These are phyloP conservation scores for Cheirogaleus medius DNA, from an alignment of 2,113 vertebrate species.

Conservation along the genomic window DNA sequence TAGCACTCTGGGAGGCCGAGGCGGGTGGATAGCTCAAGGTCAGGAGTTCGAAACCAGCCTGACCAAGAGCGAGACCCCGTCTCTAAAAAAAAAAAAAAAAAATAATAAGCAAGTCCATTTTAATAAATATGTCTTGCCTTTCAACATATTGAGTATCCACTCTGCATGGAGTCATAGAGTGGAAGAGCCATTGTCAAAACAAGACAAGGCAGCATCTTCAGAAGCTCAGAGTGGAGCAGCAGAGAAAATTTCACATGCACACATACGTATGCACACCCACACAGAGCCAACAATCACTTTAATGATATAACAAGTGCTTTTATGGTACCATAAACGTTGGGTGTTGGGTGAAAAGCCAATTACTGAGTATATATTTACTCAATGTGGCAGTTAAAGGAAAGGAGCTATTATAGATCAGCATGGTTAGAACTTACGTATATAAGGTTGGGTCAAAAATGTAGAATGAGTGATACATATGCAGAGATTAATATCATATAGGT, in stretches of 20 bases:
- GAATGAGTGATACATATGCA: background rate
- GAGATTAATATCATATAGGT: background rate
- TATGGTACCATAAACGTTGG: constrained; percentile 26
- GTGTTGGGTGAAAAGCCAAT: background rate
- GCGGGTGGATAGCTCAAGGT: too few relatives aligned
- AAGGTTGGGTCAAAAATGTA: background rate
- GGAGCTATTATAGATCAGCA: background rate
- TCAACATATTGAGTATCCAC: background rate
- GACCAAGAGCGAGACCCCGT: too few relatives aligned
- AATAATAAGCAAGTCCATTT: background rate
- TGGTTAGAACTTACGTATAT: background rate
- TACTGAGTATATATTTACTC: background rate
- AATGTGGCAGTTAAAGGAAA: background rate
- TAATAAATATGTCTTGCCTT: background rate
- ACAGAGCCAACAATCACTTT: background rate
- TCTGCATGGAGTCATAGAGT: background rate
- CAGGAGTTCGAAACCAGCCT: too few relatives aligned
- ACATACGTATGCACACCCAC: background rate
- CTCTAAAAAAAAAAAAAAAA: too few relatives aligned
- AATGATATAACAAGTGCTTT: constrained; percentile 8
- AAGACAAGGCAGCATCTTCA: background rate
- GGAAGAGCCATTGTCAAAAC: background rate
- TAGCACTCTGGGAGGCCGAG: too few relatives aligned
- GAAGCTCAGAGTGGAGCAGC: background rate
- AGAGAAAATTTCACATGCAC: background rate